phyloP scores from a whole-genome alignment of 2,888 invertebrate genomes.

The Seira sanloemensis region DNA sequence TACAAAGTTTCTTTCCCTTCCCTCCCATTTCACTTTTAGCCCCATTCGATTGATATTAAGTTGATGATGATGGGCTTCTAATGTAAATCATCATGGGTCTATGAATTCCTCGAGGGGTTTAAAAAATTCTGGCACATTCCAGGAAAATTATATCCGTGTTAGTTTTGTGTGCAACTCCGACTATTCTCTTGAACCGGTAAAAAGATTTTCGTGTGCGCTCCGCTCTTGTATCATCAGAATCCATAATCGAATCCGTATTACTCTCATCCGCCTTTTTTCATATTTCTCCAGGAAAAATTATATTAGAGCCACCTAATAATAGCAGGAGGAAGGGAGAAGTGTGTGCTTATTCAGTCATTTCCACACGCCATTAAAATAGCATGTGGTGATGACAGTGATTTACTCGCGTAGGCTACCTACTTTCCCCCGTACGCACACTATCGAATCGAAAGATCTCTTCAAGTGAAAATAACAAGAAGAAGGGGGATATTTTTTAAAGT shows the following conservation, averaged over 20 bases:
- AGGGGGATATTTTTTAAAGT: not conserved
- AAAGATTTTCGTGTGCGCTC: too few relatives aligned
- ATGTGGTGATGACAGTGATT: constrained; percentile 64
- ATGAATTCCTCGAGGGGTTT: constrained; percentile 46
- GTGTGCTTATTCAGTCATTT: constrained; percentile 64
- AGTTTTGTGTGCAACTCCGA: too few relatives aligned
- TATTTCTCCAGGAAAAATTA: not conserved
- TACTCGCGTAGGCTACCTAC: constrained; percentile 14
- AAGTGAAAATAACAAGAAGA: constrained; percentile 34
- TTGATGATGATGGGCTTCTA: constrained; percentile 53
- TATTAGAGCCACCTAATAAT: not conserved
- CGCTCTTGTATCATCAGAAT: too few relatives aligned
- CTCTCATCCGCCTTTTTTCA: too few relatives aligned
- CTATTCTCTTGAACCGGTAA: too few relatives aligned
- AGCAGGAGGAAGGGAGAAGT: not conserved
- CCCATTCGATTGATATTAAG: not conserved
- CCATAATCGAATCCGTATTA: too few relatives aligned
- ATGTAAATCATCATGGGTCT: constrained; percentile 56
- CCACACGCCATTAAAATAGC: constrained; percentile 64
- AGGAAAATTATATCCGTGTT: too few relatives aligned
- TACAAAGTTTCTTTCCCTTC: too few relatives aligned
- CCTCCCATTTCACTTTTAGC: not conserved
- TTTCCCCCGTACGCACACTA: constrained; percentile 26
- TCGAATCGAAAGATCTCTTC: constrained; percentile 18
- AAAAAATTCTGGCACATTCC: too few relatives aligned